Conservation (phyloP, 2,797 vertebrate genomes). For the Acridotheres tristis region DNA sequence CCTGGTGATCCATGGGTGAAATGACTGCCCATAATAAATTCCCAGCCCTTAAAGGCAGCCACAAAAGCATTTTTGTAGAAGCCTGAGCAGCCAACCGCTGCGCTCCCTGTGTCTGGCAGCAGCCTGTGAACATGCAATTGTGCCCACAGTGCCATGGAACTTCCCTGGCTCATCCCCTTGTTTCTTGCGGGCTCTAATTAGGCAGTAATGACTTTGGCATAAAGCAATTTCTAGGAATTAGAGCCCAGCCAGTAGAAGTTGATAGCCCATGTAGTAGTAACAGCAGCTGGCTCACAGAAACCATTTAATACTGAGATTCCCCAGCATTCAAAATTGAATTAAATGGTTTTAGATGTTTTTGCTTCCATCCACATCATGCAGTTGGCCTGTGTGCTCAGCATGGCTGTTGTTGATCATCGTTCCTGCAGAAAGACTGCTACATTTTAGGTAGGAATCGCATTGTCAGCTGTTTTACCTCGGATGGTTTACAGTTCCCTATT, state of each 20-base stretch:
- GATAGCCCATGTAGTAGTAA: not conserved
- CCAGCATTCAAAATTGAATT: not conserved
- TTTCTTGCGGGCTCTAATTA: constrained; percentile 31
- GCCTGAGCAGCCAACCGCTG: constrained; percentile 55
- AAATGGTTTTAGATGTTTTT: not conserved
- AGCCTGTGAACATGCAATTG: not conserved
- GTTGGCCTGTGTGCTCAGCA: not conserved
- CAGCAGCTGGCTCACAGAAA: not conserved
- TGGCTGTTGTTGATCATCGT: not conserved
- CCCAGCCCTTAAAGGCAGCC: constrained; percentile 56
- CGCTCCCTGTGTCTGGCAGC: constrained; percentile 33
- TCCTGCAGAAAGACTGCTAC: not conserved
- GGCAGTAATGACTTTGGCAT: constrained; percentile 17
- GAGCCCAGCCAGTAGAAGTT: not conserved
- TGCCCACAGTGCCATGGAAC: not conserved
- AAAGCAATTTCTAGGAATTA: constrained; percentile 27
- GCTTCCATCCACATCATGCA: not conserved
- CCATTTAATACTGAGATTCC: not conserved
- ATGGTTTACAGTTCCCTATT: not conserved
- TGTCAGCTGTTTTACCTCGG: not conserved
- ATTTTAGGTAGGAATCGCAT: not conserved
- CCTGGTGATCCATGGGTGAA: constrained; percentile 66
- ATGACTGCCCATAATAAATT: constrained; percentile 58
- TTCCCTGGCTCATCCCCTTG: not conserved
- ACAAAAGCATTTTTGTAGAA: constrained; percentile 72